Evolutionary conservation across 2,113 vertebrate genomes (phyloP).

Genomic region (Elgaria multicarinata): DNA sequence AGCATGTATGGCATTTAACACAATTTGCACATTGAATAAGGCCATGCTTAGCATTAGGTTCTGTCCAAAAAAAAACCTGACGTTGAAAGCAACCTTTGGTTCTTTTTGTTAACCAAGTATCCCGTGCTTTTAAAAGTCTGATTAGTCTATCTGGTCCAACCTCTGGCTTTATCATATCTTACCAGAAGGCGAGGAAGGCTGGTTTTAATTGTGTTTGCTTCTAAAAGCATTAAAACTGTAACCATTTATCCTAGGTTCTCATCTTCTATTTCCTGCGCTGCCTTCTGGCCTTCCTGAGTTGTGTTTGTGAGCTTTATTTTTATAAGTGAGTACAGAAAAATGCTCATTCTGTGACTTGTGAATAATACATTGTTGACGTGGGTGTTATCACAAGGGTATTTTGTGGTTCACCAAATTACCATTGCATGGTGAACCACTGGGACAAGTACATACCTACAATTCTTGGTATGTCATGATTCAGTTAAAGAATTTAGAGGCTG

Average conservation of each 20-base stretch:
- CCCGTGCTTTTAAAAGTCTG: neutral
- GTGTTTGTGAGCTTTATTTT: constrained; percentile 97
- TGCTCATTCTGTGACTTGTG: neutral
- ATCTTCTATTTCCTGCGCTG: constrained; percentile 98
- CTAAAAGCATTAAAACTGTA: neutral
- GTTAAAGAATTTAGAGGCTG: neutral
- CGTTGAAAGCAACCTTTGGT: neutral
- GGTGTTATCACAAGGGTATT: neutral
- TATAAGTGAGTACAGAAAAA: constrained; percentile 92
- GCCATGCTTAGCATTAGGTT: neutral
- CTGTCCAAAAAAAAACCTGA: too few species aligned
- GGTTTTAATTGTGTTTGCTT: neutral
- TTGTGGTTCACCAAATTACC: neutral
- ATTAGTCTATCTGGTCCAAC: neutral
- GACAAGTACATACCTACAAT: neutral
- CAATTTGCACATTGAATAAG: too few species aligned
- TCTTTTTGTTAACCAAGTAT: neutral
- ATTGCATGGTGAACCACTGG: neutral
- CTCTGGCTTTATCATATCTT: neutral
- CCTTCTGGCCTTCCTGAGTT: constrained; percentile 95
- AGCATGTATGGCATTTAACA: neutral
- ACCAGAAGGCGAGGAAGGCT: neutral
- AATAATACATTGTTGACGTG: neutral
- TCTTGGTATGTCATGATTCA: neutral
- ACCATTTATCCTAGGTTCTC: constrained; percentile 85